Evolutionary conservation across 2,888 invertebrate species (phyloP).

Genomic region (Sicus ferrugineus): DNA sequence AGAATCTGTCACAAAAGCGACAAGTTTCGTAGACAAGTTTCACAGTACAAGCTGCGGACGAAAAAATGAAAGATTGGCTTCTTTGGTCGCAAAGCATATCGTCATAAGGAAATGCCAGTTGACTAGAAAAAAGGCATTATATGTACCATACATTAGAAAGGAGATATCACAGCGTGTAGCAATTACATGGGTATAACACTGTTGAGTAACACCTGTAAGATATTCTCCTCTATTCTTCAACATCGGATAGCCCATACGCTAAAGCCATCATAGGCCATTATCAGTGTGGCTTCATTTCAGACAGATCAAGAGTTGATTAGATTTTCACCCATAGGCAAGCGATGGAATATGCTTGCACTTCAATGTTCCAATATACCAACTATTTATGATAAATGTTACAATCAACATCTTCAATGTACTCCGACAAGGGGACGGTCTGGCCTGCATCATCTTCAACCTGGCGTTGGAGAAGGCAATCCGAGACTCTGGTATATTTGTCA

Average conservation of each 20-base stretch:
- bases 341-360: background rate
- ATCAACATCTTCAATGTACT: too few relatives aligned
- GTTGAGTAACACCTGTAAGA: background rate
- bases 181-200: background rate
- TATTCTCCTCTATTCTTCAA: background rate
- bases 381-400: too few relatives aligned
- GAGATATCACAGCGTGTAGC: slow-evolving; percentile 9
- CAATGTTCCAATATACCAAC: background rate
- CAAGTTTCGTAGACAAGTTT: too few relatives aligned
- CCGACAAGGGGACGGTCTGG: too few relatives aligned
- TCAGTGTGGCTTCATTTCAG: background rate
- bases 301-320: background rate
- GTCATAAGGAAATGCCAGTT: too few relatives aligned
- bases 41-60: too few relatives aligned
- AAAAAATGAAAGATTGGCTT: too few relatives aligned
- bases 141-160: slow-evolving; percentile 2
- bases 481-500: too few relatives aligned
- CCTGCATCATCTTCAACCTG: too few relatives aligned
- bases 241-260: background rate
- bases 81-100: too few relatives aligned
- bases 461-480: too few relatives aligned
- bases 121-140: slow-evolving; percentile 1
- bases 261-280: background rate
- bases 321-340: background rate
- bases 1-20: too few relatives aligned